phyloP scores from a whole-genome alignment of 1,140 invertebrate genomes.

The Pectinophora gossypiella region DNA sequence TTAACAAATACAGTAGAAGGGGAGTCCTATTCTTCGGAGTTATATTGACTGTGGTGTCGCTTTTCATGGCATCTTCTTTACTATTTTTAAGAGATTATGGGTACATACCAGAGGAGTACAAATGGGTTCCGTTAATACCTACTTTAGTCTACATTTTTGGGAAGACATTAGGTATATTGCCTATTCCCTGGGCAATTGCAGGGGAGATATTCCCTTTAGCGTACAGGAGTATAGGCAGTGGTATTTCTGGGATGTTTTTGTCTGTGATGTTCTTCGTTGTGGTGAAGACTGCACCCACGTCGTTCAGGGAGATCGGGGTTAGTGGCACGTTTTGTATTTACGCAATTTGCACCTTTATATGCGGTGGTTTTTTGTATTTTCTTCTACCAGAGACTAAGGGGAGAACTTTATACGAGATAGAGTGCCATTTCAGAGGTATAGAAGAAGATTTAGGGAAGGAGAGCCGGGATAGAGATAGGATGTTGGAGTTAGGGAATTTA shows the following conservation, averaged over 20 bases:
- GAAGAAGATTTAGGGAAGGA: conserved; percentile 22
- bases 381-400: conserved; percentile 84
- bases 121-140: conserved; percentile 56
- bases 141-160: conserved; percentile 57
- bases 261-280: conserved; percentile 80
- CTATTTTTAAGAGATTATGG: conserved; percentile 51
- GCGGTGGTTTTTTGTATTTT: conserved; percentile 77
- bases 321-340: conserved; percentile 79
- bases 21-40: conserved; percentile 59
- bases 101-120: conserved; percentile 44
- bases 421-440: conserved; percentile 59
- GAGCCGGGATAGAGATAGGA: conserved; percentile 42
- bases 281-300: conserved; percentile 77
- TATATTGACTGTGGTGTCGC: conserved; percentile 39
- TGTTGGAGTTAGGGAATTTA: conserved; percentile 53
- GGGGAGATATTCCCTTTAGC: conserved; percentile 75
- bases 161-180: conserved; percentile 64
- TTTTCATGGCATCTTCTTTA: conserved; percentile 39
- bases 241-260: conserved; percentile 76
- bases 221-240: conserved; percentile 70
- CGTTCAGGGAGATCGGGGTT: conserved; percentile 73
- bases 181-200: conserved; percentile 77
- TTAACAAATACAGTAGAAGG: conserved; percentile 50
- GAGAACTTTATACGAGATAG: conserved; percentile 80
- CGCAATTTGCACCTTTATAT: conserved; percentile 71